Evolutionary conservation across 1,140 invertebrate genomes (phyloP).

Genomic region (Diabrotica undecimpunctata): DNA sequence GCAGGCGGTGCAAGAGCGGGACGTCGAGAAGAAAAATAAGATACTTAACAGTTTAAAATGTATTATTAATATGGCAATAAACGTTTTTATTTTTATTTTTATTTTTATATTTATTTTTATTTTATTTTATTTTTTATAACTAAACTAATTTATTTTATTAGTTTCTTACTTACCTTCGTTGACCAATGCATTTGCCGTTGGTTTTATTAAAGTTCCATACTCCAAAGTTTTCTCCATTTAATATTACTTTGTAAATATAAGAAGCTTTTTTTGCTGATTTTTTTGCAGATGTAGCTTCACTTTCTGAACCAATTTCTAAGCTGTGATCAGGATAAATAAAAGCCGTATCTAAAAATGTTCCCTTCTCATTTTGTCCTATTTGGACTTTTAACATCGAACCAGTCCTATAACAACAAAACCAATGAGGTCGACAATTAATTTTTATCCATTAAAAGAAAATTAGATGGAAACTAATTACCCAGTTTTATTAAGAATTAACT

Average conservation of each 20-base stretch:
- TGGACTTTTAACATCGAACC: slow-evolving; percentile 29
- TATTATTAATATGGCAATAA: too few species aligned
- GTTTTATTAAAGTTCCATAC: slow-evolving; percentile 81
- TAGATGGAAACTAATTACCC: too few species aligned
- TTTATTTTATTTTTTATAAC: too few species aligned
- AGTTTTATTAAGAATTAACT: too few species aligned
- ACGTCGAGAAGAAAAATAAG: too few species aligned
- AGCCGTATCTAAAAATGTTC: background rate
- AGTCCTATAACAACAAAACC: slow-evolving; percentile 12
- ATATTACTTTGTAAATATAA: slow-evolving; percentile 38
- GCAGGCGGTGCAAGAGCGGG: too few species aligned
- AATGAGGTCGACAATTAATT: too few species aligned
- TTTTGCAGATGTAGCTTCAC: background rate
- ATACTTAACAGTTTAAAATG: too few species aligned
- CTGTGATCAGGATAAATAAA: slow-evolving; percentile 11
- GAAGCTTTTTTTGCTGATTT: background rate
- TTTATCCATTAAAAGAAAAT: too few species aligned
- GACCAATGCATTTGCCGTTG: slow-evolving; percentile 66
- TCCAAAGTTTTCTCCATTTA: slow-evolving; percentile 76
- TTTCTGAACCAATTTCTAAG: slow-evolving; percentile 29
- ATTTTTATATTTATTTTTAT: too few species aligned
- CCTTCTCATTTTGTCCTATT: slow-evolving; percentile 15
- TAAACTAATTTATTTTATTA: too few species aligned
- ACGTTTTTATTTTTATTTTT: too few species aligned
- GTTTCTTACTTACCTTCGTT: slow-evolving; percentile 60